Base-by-base conservation (phyloP, 1,140 invertebrate genomes). In the Bombus pyrosoma region DNA sequence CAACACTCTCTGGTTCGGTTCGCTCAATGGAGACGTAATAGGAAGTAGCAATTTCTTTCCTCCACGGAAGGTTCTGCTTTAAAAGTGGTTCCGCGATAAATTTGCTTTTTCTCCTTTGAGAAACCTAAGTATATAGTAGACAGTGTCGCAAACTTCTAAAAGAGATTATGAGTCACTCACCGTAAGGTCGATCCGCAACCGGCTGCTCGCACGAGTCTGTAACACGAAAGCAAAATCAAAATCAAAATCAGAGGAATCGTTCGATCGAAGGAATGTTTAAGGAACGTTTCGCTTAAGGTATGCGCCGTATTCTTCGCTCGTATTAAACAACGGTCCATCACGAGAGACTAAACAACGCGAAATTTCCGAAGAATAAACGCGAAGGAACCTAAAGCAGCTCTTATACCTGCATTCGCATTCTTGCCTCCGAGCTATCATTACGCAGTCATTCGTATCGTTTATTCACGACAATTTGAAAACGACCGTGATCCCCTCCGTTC, bases 201-300 rank as follows among this genome's bases (percentile, higher is more conserved):
- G 92, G 91, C 85, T 94, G 91, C 83, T 94, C 94, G 90, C 93
- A 93, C 79, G 92, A 88, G 84, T 94, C 93, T 94, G 93, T 15
- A 94, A 94, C 93, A 94, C 85, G 90, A 39, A 83, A 66, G 41
- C 8, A 10, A 39, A 77, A 77, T 3, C 32, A 10, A 39, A 77
- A 77, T 3, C 32, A 72, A 83, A 71, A 57, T 53, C 47, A 22
- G 47, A 22, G 47, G 18, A 53, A 53, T 53, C 18, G 22, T 37
- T 53, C 4, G 68, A 22, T 39, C 72, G 64, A 18, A 41, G 28
- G 28, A 62, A 53, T 37, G 39, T 25, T 32, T 32, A 57, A 53
- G 47, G 18, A 47, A 47, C 47, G 47, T 47, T 47, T 18, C 47
- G 47, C 6, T 47, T 6, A 1, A 1, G 47, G 47, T 18, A 47